Evolutionary conservation across 1,140 invertebrate genomes (phyloP).

Genomic region (Zaprionus ghesquierei): DNA sequence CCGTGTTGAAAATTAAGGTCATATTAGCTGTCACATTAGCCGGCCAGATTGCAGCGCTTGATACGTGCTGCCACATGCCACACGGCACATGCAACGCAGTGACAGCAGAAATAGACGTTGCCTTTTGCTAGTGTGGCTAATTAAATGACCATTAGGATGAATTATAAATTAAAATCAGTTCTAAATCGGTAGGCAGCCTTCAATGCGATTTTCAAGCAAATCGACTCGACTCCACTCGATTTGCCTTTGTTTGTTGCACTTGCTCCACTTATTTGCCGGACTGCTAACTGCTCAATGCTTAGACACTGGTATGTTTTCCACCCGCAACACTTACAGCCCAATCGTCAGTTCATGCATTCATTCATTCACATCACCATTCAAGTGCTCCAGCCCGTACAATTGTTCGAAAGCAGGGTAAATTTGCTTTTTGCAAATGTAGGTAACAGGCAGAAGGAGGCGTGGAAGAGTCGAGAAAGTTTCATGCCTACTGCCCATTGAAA

Average conservation of each 20-base stretch:
- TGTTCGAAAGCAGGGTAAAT: no score
- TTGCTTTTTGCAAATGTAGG: no score
- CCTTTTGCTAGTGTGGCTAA: not conserved
- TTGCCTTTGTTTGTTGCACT: not conserved
- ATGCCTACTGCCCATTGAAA: no score
- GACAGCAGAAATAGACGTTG: not conserved
- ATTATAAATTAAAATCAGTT: not conserved
- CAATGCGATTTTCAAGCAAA: not conserved
- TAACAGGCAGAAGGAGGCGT: no score
- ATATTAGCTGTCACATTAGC: not conserved
- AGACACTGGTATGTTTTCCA: not conserved
- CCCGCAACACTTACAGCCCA: not conserved
- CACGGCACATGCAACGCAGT: no score
- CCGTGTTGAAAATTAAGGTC: not conserved
- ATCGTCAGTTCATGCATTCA: constrained; percentile 1
- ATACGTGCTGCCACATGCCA: no score
- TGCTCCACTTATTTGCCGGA: not conserved
- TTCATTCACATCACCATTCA: no score
- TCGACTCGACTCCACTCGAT: no score
- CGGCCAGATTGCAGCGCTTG: not conserved
- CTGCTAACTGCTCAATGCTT: not conserved
- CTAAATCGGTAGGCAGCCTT: not conserved
- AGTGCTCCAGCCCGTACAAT: not conserved
- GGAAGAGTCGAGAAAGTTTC: no score
- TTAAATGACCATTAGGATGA: not conserved